Base-by-base conservation (phyloP, 2,888 invertebrate genomes). In the Parthenolecanium corni region DNA sequence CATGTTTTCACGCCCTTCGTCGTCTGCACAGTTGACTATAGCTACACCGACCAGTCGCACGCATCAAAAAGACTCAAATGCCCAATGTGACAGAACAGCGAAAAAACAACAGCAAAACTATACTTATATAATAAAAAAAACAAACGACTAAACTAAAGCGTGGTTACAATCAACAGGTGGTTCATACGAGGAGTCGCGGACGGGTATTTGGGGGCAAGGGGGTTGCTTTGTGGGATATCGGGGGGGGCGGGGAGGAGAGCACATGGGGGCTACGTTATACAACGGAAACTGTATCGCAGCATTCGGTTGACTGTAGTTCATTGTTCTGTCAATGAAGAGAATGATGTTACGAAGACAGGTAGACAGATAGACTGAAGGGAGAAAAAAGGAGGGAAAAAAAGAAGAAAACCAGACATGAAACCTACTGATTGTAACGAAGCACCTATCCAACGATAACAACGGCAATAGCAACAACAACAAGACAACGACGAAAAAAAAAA, bases 261-360 rank as follows among this genome's bases (percentile, higher is more conserved):
- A 20, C n/a, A n/a, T 18, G 46, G 46, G 46, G 46, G 46, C 21
- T 6, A 14, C 11, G 49, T 14, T 14, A 40, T 47, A 58, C 38
- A 61, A 51, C 61, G 61, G 61, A 61, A 61, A 61, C 61, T 61
- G 38, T 49, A 61, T 61, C 61, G 61, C 49, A 61, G 61, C 61
- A 61, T 61, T 61, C 61, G 61, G 61, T 61, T 61, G 61, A 61
- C 61, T 47, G 61, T 61, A 61, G 61, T 61, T 61, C 61, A 61
- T 61, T 61, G 61, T 61, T 61, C 61, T 61, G 61, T 61, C 49
- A 61, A 61, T 61, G 61, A 51, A 61, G 49, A 61, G 61, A 61
- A 61, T 61, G 61, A 61, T 61, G 61, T 49, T 61, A 61, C 51
- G 51, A 61, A 61, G 61, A 61, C 61, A 61, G 61, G 61, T 61